Base-by-base conservation (phyloP, 2,797 vertebrate genomes). In the Clangula hyemalis region DNA sequence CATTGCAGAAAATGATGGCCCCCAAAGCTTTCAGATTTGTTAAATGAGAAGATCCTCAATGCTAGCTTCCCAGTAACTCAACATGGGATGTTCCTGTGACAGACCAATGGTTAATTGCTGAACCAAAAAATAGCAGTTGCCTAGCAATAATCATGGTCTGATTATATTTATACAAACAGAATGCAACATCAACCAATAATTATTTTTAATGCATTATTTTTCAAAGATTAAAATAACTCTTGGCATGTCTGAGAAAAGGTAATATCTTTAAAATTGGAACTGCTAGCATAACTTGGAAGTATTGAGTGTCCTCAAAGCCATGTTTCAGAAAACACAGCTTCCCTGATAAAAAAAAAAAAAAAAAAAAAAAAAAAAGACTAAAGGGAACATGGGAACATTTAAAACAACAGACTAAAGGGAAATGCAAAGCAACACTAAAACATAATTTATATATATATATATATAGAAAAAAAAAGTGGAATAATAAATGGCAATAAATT, bases 161-260 rank as follows among this genome's bases (percentile, higher is more conserved):
- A n/a, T 57, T 95, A 15, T 87, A 89, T 82, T 90, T 87, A 54
- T 68, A 34, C 61, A 91, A 83, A 65, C 47, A 85, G 86, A 94
- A 86, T n/a, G 38, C 84, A 72, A 32, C 51, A 75, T 43, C 54
- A 81, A 36, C 9, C 7, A 78, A 51, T 65, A 88, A 75, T 65
- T 88, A 41, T 69, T 88, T 93, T 75, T 70, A 81, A 76, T 51
- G 27, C 11, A 28, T 75, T 90, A 9, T 81, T 96, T 92, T 45
- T 88, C 18, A 39, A 84, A 80, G 28, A 69, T 51, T 91, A 85
- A 81, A 94, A 88, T 51, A 91, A 58, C 32, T 94, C 25, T 13
- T 65, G 39, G 13, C 21, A 61, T 61, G 24, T 87, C 38, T 88
- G 49, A 56, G 62, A 62, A 79, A 85, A 87, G 38, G 39, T 76